These are phyloP conservation scores for Quadroppia sp. DNA, from an alignment of 2,888 invertebrate species.

Conservation along the genomic window DNA sequence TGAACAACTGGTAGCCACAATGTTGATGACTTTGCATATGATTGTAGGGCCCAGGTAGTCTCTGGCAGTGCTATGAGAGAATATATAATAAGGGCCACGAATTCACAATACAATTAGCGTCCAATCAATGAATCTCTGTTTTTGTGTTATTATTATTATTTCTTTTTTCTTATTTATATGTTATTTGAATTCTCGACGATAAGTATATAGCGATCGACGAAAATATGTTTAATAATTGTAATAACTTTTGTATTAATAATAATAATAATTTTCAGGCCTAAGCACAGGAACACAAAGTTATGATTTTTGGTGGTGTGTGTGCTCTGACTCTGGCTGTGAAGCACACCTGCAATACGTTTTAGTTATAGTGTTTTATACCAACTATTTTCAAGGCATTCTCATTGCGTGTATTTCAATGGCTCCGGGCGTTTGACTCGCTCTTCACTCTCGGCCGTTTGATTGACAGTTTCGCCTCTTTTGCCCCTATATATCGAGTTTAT, in stretches of 20 bases:
- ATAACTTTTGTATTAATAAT: conserved; percentile 25
- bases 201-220: conserved; percentile 1
- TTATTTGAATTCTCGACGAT: background rate
- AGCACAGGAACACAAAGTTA: conserved; percentile 12
- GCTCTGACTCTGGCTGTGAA: background rate
- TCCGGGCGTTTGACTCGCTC: conserved; percentile 16
- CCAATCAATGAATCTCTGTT: conserved; percentile 11
- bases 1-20: background rate
- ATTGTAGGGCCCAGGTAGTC: no score
- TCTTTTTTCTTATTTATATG: conserved; percentile 8
- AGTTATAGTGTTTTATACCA: conserved; percentile 22
- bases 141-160: background rate
- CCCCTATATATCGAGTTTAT: conserved; percentile 14
- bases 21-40: background rate
- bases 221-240: conserved; percentile 13
- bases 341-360: conserved; percentile 34
- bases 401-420: conserved; percentile 20
- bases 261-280: conserved; percentile 25
- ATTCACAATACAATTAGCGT: conserved; percentile 14
- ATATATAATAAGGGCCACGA: background rate
- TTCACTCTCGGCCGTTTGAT: background rate
- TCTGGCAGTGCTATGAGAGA: background rate
- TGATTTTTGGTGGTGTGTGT: background rate
- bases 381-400: conserved; percentile 1
- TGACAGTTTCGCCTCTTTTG: conserved; percentile 35